Evolutionary conservation across 2,888 invertebrate species (phyloP), one percentile per base, ranked within the genome.

Genomic region (Brassicogethes aeneus): DNA sequence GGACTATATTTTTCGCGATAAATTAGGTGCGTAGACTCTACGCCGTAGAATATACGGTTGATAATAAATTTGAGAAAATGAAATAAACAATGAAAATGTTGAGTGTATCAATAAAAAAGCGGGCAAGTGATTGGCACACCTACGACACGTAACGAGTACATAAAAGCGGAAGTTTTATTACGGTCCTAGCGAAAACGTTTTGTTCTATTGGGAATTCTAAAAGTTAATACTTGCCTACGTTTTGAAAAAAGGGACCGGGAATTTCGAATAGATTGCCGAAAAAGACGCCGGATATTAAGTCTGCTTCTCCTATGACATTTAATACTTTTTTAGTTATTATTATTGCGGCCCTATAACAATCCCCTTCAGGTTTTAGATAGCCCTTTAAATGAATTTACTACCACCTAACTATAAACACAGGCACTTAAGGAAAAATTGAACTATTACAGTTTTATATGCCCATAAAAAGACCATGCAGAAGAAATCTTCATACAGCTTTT

Each of bases 141-240:
- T 55, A 54, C 23, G 51, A 53, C 52, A 56, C 52, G 54, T 59
- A 61, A 60, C 58, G 57, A 56, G 57, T 61, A 53, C 60, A 61
- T 62, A 64, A 63, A 64, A 60, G 51, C 42, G 45, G 55, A 54
- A 54, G 54, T 55, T 63, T 62, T 63, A 64, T 62, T 62, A 59
- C 60, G 59, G 58, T 60, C 61, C 61, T 57, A 10, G 55, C 52
- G 56, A 59, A 60, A 63, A 54, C 58, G 60, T 56, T 57, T 52
- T 50, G 52, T 52, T 56, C 56, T 58, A 45, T 38, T 42, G 48
- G 54, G 55, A 50, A 52, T 53, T 53, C 50, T 51, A 54, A 54
- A 54, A 54, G 54, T 54, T 55, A 55, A 55, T 53, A 53, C 46
- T 45, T 48, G 48, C 46, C 52, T 53, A 50, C 51, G 51, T 50